Evolutionary conservation across 2,113 vertebrate species (phyloP), one percentile per base, ranked within the genome.

Genomic region (Pteruthius melanotis): DNA sequence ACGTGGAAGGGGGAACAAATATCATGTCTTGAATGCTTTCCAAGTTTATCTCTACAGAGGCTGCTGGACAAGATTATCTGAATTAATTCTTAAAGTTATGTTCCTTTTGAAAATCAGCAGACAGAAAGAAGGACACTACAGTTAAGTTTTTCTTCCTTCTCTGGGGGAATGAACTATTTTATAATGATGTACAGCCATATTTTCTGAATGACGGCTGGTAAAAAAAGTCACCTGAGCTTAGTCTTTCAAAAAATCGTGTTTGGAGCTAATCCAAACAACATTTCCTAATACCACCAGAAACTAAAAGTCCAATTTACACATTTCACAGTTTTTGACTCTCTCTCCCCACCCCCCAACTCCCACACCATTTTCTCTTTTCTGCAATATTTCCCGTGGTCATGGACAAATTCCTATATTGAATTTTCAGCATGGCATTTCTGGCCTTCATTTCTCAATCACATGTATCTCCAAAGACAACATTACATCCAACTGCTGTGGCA

Each of bases 401-500:
- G 33, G 42, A 40, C 11, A 90, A 88, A 74, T 84, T 74, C 10
- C 15, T 54, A 15, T 83, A 37, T 3, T 83, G 64, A 80, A 88
- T 90, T 93, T 81, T 81, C 52, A 60, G 33, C 22, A 40, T 31
- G 35, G 19, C 5, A 8, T 78, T 88, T 81, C 53, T 44, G 68
- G 33, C 22, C n/a, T 83, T 89, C 30, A 30, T 77, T 75, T 85
- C 68, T 60, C 57, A 76, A 2, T 37, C 78, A 8, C 52, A 6
- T 74, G 1, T 72, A 72, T 89, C 60, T 91, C 69, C 74, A 68
- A 83, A 89, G 37, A 50, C 37, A 92, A 39, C 47, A 75, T 37
- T 68, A 61, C 27, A 52, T 71, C n/a, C 66, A 68, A 57, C 84
- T 92, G 72, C 77, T 89, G 72, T 71, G 65, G 37, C 30, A 71